Evolutionary conservation across 2,113 vertebrate species (phyloP).

Genomic region (Stomatorhinus ivindoensis): DNA sequence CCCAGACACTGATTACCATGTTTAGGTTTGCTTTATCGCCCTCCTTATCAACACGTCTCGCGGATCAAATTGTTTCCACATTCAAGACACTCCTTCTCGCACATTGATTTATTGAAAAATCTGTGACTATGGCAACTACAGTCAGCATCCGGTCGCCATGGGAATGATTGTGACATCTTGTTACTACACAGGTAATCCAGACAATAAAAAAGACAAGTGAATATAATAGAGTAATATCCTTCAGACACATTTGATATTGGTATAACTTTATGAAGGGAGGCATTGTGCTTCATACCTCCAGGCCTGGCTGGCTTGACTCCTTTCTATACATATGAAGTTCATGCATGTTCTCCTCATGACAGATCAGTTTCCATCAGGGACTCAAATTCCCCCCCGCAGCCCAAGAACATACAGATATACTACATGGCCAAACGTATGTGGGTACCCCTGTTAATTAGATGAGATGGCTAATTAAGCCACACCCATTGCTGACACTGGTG

Average conservation of each 20-base stretch:
- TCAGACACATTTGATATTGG: not conserved
- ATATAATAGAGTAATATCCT: not conserved
- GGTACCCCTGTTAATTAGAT: not conserved
- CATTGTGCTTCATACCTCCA: not conserved
- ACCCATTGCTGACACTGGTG: not conserved
- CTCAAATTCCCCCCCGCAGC: not conserved
- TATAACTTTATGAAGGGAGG: not conserved
- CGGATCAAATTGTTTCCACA: not conserved
- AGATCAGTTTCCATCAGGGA: not conserved
- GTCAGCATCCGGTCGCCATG: constrained; percentile 11
- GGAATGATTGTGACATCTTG: not conserved
- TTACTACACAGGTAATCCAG: not conserved
- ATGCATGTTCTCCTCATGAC: not conserved
- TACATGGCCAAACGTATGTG: not conserved
- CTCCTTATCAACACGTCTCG: not conserved
- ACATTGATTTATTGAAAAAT: not conserved
- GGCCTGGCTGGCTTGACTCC: not conserved
- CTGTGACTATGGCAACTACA: constrained; percentile 21
- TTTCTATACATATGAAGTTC: not conserved
- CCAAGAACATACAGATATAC: not conserved
- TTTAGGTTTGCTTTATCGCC: not conserved
- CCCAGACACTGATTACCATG: not conserved
- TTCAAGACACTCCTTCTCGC: not conserved
- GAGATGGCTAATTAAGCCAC: not conserved
- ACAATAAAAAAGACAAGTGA: not conserved